A percentile compares a stretch with the other conserved stretches of the same genome.
Conservation (phyloP, 2,797 vertebrate genomes). For the Myotis findleyi region DNA sequence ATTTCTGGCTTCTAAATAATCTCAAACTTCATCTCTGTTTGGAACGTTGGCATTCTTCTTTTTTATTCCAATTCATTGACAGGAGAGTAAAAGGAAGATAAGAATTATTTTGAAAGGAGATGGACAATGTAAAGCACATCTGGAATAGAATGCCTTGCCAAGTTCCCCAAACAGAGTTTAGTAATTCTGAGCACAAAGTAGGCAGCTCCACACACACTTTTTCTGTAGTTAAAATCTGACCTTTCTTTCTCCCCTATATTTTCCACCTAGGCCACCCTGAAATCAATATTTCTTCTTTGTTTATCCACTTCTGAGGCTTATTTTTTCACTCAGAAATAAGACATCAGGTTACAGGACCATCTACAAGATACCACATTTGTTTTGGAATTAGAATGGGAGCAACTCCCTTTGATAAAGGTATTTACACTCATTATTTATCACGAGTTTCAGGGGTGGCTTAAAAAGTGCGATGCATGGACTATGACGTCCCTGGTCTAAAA, state of each 20-base stretch:
- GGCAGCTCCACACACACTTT: not conserved
- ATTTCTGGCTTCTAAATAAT: slow-evolving; percentile 23
- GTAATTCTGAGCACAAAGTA: not conserved
- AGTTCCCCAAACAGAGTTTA: slow-evolving; percentile 1
- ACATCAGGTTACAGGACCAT: not conserved
- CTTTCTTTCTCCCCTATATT: not conserved
- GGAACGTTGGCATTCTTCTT: slow-evolving; percentile 20
- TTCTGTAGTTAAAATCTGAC: slow-evolving; percentile 42
- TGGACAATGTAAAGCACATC: not conserved
- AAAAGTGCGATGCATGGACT: not conserved
- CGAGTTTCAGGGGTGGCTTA: not conserved
- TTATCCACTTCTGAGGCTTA: not conserved
- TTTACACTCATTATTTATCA: slow-evolving; percentile 51
- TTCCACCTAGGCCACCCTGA: not conserved
- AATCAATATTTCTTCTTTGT: not conserved
- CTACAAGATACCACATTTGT: not conserved
- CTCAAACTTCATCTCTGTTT: not conserved
- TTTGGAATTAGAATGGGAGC: slow-evolving; percentile 18
- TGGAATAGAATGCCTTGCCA: not conserved
- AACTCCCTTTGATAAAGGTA: not conserved
- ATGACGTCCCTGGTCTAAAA: slow-evolving; percentile 72
- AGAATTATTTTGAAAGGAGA: not conserved
- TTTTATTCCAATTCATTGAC: not conserved
- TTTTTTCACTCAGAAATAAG: not conserved
- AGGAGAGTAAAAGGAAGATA: slow-evolving; percentile 37